Base-by-base conservation (phyloP, 2,113 vertebrate species). In the Antennarius striatus region DNA sequence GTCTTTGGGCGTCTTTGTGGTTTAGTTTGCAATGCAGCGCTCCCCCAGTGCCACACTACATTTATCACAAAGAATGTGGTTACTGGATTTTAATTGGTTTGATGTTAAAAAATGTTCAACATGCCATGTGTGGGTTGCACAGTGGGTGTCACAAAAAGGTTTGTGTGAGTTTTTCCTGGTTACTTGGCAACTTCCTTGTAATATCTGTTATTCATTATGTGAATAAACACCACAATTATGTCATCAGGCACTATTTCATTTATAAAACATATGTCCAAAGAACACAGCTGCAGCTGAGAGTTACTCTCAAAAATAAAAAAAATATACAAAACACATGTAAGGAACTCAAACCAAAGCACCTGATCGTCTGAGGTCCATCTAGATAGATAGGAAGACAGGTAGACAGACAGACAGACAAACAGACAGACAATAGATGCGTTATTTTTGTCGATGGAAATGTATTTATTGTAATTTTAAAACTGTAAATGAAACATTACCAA, bases 31-130 rank as follows among this genome's bases (percentile, higher is more conserved):
- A 74, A 22, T 48, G 17, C 55, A 39, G 29, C 13, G 36, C 28
- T 46, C 16, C 17, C 52, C 39, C 46, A 52, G 28, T 16, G 57
- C 49, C 51, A 64, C 30, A 68, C 48, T 43, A 52, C 5, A 60
- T 68, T 30, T 55, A 5, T 54, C 4, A 32, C 65, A 32, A 50
- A 60, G 4, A 40, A 47, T 3, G 16, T 1, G 10, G 6, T 30
- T 45, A 29, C 29, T 63, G 49, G 16, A 57, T 42, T 70, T 39
- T 60, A 8, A 68, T 64, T 48, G 45, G 56, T 15, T 32, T 39
- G 46, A 56, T 54, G 64, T 70, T 43, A 43, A 7, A 43, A 43
- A 58, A 68, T 63, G 74, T 48, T 47, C 13, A 16, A n/a, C 51
- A 69, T 58, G 54, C 42, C 43, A n/a, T 46, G 52, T 17, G 63